Evolutionary conservation across 1,140 invertebrate genomes (phyloP), one percentile per base, ranked within the genome.

Genomic region (Bemisia tabaci): DNA sequence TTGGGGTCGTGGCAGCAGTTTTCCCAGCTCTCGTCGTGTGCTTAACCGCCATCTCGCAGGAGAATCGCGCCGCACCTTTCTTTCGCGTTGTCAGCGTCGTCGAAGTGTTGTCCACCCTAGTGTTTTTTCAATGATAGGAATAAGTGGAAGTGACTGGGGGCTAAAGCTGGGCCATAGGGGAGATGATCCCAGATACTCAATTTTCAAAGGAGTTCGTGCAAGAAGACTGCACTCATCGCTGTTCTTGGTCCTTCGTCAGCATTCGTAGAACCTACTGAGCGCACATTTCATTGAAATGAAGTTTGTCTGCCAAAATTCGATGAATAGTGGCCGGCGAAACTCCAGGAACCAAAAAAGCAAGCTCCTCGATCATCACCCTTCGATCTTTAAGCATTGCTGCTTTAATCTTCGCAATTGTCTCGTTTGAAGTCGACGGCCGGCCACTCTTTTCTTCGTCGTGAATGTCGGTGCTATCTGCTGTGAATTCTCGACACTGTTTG

Each of bases 91-190:
- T 64, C 63, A 48, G 67, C 59, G 23, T 64, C n/a, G 17, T 66
- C 26, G 12, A 60, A 60, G 17, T 24, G 22, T n/a, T 64, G 12
- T 22, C 65, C 65, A 1, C 48, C 26, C 5, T 68, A 26, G 27
- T 65, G 59, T 22, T 62, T 65, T 48, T 67, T 68, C 26, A 62
- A 26, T n/a, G 63, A 26, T 1, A 58, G 59, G 22, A 77, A 77
- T 26, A 77, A 59, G 62, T 74, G 68, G 59, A 72, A 78, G 66
- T 75, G 72, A 60, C 67, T 72, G 2, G 77, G 70, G 12, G 74
- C 71, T 24, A 77, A 64, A 67, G 79, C 74, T 0, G 68, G 69
- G 39, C 60, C 64, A 59, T 74, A 75, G 26, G 72, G 73, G 69
- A 76, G 73, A 64, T 77, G 73, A 39, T 69, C 59, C 23, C 67